These are phyloP conservation scores for Drosophila sucinea DNA, from an alignment of 1,140 invertebrate genomes.

Conservation along the genomic window DNA sequence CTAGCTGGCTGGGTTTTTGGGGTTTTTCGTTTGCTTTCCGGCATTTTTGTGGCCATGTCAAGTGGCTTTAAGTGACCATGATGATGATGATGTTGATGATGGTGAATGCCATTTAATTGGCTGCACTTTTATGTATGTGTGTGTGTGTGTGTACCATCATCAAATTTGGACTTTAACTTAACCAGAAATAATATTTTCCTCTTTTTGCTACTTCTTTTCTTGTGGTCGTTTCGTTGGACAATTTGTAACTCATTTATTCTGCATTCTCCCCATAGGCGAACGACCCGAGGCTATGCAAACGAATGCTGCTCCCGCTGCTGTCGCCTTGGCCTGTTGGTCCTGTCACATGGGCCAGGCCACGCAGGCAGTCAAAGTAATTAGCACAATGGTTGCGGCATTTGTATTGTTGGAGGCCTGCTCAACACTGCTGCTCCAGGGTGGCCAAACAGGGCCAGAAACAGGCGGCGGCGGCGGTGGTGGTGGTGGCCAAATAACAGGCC, in stretches of 20 bases:
- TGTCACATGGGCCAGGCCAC: slow-evolving; percentile 62
- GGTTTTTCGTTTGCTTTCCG: background rate
- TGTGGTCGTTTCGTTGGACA: slow-evolving; percentile 30
- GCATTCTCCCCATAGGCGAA: slow-evolving; percentile 69
- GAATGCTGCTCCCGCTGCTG: slow-evolving; percentile 75
- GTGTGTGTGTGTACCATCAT: background rate
- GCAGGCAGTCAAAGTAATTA: slow-evolving; percentile 80
- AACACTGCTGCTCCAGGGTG: slow-evolving; percentile 56
- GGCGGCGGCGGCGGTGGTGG: slow-evolving; percentile 2
- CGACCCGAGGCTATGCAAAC: slow-evolving; percentile 83
- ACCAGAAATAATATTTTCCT: background rate
- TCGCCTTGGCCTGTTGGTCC: slow-evolving; percentile 65
- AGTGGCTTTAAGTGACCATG: slow-evolving; percentile 13
- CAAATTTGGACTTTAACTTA: background rate
- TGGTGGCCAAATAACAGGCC: slow-evolving; percentile 27
- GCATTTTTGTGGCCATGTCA: slow-evolving; percentile 1
- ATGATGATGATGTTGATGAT: slow-evolving; percentile 1
- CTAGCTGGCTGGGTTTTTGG: background rate
- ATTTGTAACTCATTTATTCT: slow-evolving; percentile 72
- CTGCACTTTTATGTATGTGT: background rate
- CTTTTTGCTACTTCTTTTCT: background rate
- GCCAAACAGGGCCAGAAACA: background rate
- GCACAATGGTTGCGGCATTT: slow-evolving; percentile 77
- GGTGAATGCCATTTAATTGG: slow-evolving; percentile 9
- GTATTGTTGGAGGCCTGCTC: slow-evolving; percentile 76